Evolutionary conservation across 2,797 vertebrate genomes (phyloP).

Genomic region (Sebastes elongatus): DNA sequence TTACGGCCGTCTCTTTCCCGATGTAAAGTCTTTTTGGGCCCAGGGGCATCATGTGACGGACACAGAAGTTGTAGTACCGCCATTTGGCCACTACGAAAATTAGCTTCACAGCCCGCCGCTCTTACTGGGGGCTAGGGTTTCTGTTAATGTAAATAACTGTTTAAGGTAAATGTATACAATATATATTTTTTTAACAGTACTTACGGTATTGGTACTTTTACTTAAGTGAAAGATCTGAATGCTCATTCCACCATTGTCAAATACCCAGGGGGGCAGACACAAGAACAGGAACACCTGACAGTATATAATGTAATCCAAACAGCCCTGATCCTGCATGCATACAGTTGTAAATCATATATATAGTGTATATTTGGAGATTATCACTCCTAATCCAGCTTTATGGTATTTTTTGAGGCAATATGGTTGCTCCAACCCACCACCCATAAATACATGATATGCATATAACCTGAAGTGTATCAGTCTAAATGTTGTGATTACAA

Average conservation of each 20-base stretch:
- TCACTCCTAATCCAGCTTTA: not conserved
- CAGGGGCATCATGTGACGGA: too few species aligned
- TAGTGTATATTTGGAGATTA: not conserved
- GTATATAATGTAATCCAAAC: not conserved
- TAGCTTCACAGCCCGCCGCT: too few species aligned
- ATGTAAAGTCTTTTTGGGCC: too few species aligned
- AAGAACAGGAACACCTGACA: too few species aligned
- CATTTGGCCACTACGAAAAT: too few species aligned
- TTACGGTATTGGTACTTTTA: not conserved
- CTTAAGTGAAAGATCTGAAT: not conserved
- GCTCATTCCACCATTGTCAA: too few species aligned
- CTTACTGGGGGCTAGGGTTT: too few species aligned
- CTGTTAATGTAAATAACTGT: too few species aligned
- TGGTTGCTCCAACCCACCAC: not conserved
- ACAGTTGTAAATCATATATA: not conserved
- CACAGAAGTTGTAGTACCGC: too few species aligned
- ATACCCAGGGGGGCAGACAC: too few species aligned
- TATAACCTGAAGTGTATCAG: too few species aligned
- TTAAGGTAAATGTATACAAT: fast-evolving
- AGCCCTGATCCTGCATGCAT: not conserved
- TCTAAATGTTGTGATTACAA: not conserved
- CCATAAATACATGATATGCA: not conserved
- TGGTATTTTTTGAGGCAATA: not conserved
- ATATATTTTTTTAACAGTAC: not conserved
- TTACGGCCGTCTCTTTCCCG: too few species aligned